Percentiles rank a stretch among this genome's conserved stretches.
Evolutionary conservation across 1,140 invertebrate species (phyloP).

Genomic region (Samia ricini): DNA sequence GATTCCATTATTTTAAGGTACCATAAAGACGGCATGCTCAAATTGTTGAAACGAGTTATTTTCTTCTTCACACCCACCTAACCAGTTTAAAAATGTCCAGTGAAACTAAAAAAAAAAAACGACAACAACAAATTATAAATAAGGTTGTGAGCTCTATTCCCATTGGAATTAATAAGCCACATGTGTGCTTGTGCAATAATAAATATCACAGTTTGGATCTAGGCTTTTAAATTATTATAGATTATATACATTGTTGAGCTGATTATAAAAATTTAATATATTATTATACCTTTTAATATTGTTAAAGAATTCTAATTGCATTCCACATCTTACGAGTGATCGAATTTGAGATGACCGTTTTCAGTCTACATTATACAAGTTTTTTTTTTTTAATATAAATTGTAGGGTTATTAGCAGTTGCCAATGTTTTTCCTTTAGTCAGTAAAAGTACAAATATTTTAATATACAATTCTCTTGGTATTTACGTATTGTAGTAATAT

Average conservation of each 20-base stretch:
- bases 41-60: constrained; percentile 37
- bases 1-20: constrained; percentile 33
- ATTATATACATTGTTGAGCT: constrained; percentile 79
- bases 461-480: constrained; percentile 78
- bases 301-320: constrained; percentile 79
- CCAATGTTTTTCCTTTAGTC: constrained; percentile 79
- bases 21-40: constrained; percentile 41
- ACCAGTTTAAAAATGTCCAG: constrained; percentile 55
- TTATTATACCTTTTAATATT: constrained; percentile 80
- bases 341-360: constrained; percentile 76
- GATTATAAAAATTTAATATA: constrained; percentile 80
- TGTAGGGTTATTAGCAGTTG: constrained; percentile 77
- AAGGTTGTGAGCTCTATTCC: constrained; percentile 79
- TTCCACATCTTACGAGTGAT: constrained; percentile 77
- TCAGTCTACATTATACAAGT: constrained; percentile 77
- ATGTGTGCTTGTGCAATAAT: constrained; percentile 79
- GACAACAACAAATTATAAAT: constrained; percentile 63
- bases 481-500: constrained; percentile 78
- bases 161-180: constrained; percentile 76
- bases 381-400: constrained; percentile 77
- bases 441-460: constrained; percentile 80
- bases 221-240: constrained; percentile 80
- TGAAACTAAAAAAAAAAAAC: no score
- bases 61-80: constrained; percentile 48
- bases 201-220: constrained; percentile 79